phyloP scores from a whole-genome alignment of 2,888 invertebrate genomes.

The Branchellion lobata region DNA sequence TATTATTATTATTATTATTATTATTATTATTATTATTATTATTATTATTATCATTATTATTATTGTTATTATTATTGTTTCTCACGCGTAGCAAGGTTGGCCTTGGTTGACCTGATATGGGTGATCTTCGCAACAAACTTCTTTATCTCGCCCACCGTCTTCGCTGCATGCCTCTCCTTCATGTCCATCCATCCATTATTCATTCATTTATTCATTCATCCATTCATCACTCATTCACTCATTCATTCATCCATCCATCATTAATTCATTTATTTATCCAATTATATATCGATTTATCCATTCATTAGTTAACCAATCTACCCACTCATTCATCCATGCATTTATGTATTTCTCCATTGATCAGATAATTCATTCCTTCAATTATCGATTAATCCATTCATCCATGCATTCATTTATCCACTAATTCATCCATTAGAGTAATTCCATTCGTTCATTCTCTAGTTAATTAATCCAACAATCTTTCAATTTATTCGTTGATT shows the following conservation, averaged over 20 bases:
- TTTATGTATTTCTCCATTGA: too few relatives aligned
- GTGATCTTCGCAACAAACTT: slow-evolving; percentile 86
- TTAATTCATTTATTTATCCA: background rate
- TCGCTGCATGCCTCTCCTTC: slow-evolving; percentile 76
- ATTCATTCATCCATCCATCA: background rate
- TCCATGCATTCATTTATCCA: background rate
- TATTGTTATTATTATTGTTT: slow-evolving; percentile 15
- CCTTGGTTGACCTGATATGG: slow-evolving; percentile 78
- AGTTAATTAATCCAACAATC: too few relatives aligned
- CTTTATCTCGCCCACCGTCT: slow-evolving; percentile 91
- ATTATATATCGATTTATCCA: background rate
- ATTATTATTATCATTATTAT: too few relatives aligned
- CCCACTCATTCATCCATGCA: too few relatives aligned
- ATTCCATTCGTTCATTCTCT: background rate
- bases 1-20: too few relatives aligned
- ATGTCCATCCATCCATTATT: slow-evolving; percentile 66
- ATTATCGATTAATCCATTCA: background rate
- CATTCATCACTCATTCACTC: background rate
- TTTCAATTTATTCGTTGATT: too few relatives aligned
- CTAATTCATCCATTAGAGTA: background rate
- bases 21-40: too few relatives aligned
- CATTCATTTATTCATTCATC: slow-evolving; percentile 4
- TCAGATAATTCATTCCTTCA: background rate
- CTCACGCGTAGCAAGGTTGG: slow-evolving; percentile 67
- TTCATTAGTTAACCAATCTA: too few relatives aligned